phyloP scores from a whole-genome alignment of 2,888 invertebrate genomes.

The Lucinisca nassula region DNA sequence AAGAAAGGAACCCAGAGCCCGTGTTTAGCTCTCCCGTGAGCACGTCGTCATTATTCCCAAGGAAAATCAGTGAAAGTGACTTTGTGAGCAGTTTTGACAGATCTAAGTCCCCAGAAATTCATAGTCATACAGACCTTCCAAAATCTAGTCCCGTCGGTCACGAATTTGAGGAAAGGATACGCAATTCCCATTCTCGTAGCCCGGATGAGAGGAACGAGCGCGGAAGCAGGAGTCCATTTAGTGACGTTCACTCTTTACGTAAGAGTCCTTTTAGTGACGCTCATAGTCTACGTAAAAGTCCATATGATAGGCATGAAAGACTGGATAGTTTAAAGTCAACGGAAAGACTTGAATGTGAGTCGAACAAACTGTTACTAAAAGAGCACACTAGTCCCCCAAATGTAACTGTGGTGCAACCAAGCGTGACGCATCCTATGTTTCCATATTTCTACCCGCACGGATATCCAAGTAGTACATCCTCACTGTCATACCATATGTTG shows the following conservation, averaged over 20 bases:
- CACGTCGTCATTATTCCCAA: conserved; percentile 58
- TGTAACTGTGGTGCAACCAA: conserved; percentile 95
- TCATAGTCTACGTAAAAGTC: conserved; percentile 58
- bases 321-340: conserved; percentile 58
- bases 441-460: conserved; percentile 97
- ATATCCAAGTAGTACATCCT: conserved; percentile 92
- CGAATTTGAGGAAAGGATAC: conserved; percentile 45
- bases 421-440: conserved; percentile 95
- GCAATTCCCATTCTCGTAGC: conserved; percentile 16
- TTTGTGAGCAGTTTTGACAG: conserved; percentile 72
- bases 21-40: conserved; percentile 62
- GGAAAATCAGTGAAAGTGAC: conserved; percentile 71
- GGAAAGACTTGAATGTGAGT: conserved; percentile 59
- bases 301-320: conserved; percentile 54
- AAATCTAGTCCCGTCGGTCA: conserved; percentile 65
- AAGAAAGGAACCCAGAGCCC: conserved; percentile 32
- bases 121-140: conserved; percentile 57
- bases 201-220: background rate
- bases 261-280: conserved; percentile 53
- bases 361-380: conserved; percentile 68
- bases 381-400: conserved; percentile 91
- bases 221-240: conserved; percentile 32
- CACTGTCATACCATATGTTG: conserved; percentile 78
- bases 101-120: conserved; percentile 69
- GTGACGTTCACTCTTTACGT: conserved; percentile 58